A percentile compares a stretch with the other conserved stretches of the same genome.
Conservation (phyloP, 2,888 invertebrate genomes). For the Pristionchus fissidentatus region DNA sequence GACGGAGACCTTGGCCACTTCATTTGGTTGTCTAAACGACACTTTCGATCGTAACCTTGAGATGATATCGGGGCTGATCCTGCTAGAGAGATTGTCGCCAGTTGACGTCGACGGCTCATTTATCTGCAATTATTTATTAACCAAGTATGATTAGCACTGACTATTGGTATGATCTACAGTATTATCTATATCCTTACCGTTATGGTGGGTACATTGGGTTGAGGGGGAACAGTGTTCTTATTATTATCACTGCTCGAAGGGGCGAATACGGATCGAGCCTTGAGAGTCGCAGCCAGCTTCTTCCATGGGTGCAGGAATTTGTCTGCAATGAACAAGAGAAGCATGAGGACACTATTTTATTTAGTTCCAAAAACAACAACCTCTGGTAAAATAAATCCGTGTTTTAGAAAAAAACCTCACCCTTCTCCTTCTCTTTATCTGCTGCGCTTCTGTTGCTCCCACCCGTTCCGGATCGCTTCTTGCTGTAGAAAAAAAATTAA, state of each 20-base stretch:
- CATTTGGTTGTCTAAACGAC: neutral
- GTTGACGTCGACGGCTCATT: neutral
- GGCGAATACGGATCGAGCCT: constrained; percentile 34
- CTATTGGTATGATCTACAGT: neutral
- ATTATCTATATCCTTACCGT: neutral
- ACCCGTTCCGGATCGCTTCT: constrained; percentile 25
- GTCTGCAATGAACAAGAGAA: constrained; percentile 19
- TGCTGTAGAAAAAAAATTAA: neutral
- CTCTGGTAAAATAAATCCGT: neutral
- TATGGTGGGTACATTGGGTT: neutral
- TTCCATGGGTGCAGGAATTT: constrained; percentile 32
- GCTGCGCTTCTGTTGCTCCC: constrained; percentile 3
- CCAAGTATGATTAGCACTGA: too few relatives aligned
- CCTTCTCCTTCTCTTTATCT: constrained; percentile 34
- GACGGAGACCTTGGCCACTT: too few relatives aligned
- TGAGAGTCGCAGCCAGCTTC: constrained; percentile 32
- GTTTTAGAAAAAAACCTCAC: neutral
- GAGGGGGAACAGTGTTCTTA: neutral
- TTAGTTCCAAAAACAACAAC: neutral
- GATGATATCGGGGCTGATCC: neutral
- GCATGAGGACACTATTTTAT: too few relatives aligned
- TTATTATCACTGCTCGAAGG: neutral
- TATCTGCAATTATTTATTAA: neutral
- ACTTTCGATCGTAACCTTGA: constrained; percentile 2
- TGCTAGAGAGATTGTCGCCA: neutral